A percentile compares a stretch with the other conserved stretches of the same genome.
Evolutionary conservation across 2,888 invertebrate genomes (phyloP).

Genomic region (Drosophila imparisetae): DNA sequence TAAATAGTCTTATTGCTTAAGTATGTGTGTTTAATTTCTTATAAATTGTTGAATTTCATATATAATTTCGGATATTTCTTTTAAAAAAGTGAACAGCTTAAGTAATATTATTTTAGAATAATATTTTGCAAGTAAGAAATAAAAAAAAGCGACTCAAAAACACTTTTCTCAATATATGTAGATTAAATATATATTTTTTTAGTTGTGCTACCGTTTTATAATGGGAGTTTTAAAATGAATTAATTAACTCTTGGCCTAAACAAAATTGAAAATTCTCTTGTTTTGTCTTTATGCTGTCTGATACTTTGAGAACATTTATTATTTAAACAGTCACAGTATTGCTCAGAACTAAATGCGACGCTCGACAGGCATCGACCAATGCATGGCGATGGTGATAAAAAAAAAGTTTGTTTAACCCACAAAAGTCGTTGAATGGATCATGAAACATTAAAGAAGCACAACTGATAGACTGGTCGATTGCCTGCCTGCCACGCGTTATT

Average conservation of each 20-base stretch:
- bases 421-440: conserved; percentile 37
- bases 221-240: background rate
- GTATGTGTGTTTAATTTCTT: background rate
- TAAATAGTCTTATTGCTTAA: background rate
- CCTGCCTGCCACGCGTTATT: conserved; percentile 51
- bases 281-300: background rate
- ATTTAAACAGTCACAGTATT: background rate
- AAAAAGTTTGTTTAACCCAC: conserved; percentile 46
- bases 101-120: background rate
- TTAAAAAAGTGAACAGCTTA: background rate
- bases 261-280: background rate
- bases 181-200: background rate
- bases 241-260: background rate
- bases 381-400: conserved; percentile 13
- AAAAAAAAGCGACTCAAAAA: background rate
- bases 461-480: conserved; percentile 1
- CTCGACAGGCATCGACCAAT: conserved; percentile 10
- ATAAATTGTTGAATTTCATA: background rate
- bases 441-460: conserved; percentile 37
- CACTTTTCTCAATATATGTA: background rate
- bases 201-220: background rate
- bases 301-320: background rate
- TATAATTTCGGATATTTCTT: too few relatives aligned
- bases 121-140: background rate
- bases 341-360: background rate